Evolutionary conservation across 2,797 vertebrate genomes (phyloP).

Genomic region (Tapirus indicus): DNA sequence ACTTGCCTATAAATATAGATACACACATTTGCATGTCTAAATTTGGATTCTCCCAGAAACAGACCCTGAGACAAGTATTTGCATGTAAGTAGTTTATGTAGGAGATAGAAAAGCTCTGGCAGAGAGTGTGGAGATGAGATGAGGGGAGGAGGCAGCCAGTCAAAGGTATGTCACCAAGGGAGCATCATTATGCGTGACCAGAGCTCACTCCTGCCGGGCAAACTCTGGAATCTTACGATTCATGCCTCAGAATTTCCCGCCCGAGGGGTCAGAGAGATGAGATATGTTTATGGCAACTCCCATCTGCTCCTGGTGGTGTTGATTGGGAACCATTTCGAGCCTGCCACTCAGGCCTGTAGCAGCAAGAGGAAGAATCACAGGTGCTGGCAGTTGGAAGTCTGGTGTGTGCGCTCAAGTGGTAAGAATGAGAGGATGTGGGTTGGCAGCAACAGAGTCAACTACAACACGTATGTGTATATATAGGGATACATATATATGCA

Average conservation of each 20-base stretch:
- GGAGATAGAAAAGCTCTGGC: not conserved
- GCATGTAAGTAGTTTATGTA: not conserved
- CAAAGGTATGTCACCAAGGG: not conserved
- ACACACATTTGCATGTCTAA: not conserved
- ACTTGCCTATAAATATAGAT: not conserved
- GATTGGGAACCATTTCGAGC: not conserved
- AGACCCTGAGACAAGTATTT: not conserved
- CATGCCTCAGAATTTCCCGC: not conserved
- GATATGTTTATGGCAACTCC: not conserved
- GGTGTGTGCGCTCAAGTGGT: not conserved
- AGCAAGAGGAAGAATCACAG: not conserved
- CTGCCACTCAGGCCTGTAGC: not conserved
- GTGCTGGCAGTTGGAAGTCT: not conserved
- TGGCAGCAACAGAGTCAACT: not conserved
- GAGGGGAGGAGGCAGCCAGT: too few relatives aligned
- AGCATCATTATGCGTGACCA: too few relatives aligned
- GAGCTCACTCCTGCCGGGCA: not conserved
- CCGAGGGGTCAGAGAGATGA: not conserved
- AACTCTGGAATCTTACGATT: not conserved
- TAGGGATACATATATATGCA: not conserved
- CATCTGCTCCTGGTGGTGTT: not conserved
- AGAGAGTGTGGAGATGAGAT: not conserved
- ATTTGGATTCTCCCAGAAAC: not conserved
- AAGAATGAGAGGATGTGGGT: not conserved
- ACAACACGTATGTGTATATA: fast-evolving